Evolutionary conservation across 64 coral and sea anemone genomes (phyloP).

Genomic region (Porites lutea): DNA sequence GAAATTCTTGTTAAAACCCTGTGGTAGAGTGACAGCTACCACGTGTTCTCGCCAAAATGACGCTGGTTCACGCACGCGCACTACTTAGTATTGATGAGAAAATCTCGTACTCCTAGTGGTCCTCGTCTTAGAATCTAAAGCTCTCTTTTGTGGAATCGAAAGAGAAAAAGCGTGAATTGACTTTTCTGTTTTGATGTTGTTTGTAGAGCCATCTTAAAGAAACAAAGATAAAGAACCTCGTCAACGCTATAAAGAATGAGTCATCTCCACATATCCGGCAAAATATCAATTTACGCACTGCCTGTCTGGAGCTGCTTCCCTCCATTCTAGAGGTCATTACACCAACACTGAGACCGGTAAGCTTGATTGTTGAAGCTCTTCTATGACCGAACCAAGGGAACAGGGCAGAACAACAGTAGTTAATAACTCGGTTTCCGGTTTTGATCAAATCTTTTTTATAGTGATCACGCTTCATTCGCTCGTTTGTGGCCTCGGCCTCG

Average conservation of each 20-base stretch:
- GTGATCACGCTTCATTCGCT: too few relatives aligned
- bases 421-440: too few relatives aligned
- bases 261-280: slow-evolving; percentile 70
- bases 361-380: background rate
- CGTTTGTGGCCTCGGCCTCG: too few relatives aligned
- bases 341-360: slow-evolving; percentile 90
- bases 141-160: too few relatives aligned
- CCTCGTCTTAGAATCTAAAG: too few relatives aligned
- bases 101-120: background rate
- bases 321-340: slow-evolving; percentile 86
- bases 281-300: slow-evolving; percentile 64
- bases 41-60: too few relatives aligned
- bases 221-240: slow-evolving; percentile 76
- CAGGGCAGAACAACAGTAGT: too few relatives aligned
- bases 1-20: too few relatives aligned
- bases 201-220: slow-evolving; percentile 72
- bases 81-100: background rate
- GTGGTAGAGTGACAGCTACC: too few relatives aligned
- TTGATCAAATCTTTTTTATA: too few relatives aligned
- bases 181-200: background rate
- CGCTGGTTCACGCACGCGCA: too few relatives aligned
- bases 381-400: too few relatives aligned
- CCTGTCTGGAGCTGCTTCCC: slow-evolving; percentile 79
- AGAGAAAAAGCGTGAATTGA: background rate
- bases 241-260: slow-evolving; percentile 73